Percentiles rank a stretch among this genome's conserved stretches.
phyloP scores from a whole-genome alignment of 1,140 invertebrate genomes.

The Delia radicum region DNA sequence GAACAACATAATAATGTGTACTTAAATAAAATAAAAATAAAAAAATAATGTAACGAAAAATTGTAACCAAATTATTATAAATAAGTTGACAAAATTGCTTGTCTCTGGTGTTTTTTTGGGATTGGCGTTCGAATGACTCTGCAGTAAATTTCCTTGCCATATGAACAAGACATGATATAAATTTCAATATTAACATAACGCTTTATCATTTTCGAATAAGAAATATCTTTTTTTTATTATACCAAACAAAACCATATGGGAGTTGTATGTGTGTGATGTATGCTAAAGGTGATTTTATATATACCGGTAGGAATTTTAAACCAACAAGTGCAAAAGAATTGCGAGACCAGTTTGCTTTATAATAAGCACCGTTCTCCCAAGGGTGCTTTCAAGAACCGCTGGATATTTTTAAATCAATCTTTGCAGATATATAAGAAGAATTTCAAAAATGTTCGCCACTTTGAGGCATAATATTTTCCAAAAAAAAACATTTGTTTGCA shows the following conservation, averaged over 20 bases:
- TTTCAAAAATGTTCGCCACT: no score
- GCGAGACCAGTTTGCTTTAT: no score
- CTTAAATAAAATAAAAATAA: neutral
- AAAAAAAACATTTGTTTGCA: no score
- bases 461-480: no score
- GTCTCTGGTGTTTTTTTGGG: no score
- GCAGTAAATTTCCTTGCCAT: neutral
- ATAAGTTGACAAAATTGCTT: neutral
- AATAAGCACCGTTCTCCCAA: no score
- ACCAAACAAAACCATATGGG: neutral
- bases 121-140: neutral
- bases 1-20: neutral
- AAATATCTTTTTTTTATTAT: no score
- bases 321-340: no score
- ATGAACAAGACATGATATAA: neutral
- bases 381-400: no score
- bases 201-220: neutral
- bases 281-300: neutral
- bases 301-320: neutral
- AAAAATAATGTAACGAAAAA: neutral
- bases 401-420: no score
- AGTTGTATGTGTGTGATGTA: neutral
- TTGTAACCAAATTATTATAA: neutral
- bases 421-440: no score
- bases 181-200: neutral